phyloP scores from a whole-genome alignment of 1,140 invertebrate species.

The Trachymyrmex cornetzi region DNA sequence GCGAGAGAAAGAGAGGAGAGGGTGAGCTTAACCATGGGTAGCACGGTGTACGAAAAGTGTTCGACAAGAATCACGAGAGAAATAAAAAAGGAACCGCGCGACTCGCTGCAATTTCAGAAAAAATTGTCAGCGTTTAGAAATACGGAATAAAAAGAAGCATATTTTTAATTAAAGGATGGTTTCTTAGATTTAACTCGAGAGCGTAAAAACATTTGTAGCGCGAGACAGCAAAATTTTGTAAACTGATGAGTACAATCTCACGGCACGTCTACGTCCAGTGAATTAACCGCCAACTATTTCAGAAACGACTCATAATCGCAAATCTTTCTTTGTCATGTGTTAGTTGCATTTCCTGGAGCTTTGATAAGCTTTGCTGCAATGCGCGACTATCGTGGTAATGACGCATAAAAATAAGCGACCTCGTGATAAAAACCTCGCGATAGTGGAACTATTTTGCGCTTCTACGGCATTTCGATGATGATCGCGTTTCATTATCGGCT shows the following conservation, averaged over 20 bases:
- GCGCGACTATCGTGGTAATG: constrained; percentile 63
- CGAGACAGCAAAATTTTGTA: not conserved
- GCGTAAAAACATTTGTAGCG: not conserved
- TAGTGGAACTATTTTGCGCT: constrained; percentile 42
- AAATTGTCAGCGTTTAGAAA: constrained; percentile 36
- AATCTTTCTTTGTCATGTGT: constrained; percentile 57
- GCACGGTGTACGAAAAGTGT: constrained; percentile 72
- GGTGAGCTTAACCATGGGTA: constrained; percentile 54
- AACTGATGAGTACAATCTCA: not conserved
- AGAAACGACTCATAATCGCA: constrained; percentile 29
- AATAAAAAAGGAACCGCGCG: constrained; percentile 7
- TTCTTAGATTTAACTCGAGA: not conserved
- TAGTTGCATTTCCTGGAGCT: constrained; percentile 60
- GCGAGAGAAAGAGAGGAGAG: constrained; percentile 27
- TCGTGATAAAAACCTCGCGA: constrained; percentile 63
- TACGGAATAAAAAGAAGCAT: not conserved
- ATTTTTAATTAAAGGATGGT: not conserved
- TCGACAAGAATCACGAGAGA: constrained; percentile 55
- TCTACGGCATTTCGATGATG: constrained; percentile 48
- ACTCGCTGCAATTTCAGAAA: constrained; percentile 12
- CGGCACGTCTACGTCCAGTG: not conserved
- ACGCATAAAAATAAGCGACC: constrained; percentile 66
- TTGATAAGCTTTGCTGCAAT: constrained; percentile 67
- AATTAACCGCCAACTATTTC: not conserved
- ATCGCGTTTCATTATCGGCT: constrained; percentile 51